These are phyloP conservation scores for Bubo blakistoni DNA, from an alignment of 2,113 vertebrate genomes.

Conservation along the genomic window DNA sequence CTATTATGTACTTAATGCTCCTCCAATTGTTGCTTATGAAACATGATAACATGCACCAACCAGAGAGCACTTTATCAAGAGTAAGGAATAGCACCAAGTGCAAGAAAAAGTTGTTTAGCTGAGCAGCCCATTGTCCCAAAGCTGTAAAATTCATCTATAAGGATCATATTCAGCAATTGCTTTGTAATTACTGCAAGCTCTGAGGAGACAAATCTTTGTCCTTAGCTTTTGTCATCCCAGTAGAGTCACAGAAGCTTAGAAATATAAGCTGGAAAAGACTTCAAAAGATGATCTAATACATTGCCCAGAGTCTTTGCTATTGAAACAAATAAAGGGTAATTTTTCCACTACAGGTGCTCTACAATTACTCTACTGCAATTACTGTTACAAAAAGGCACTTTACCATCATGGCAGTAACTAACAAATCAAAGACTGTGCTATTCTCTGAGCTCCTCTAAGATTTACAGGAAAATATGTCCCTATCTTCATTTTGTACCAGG, in stretches of 20 bases:
- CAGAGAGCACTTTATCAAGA: background rate
- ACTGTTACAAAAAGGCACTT: background rate
- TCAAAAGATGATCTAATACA: background rate
- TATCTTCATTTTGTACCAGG: background rate
- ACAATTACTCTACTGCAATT: background rate
- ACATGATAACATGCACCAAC: background rate
- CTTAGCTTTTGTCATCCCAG: background rate
- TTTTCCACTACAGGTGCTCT: background rate
- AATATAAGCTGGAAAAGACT: background rate
- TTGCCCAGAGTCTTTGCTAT: background rate
- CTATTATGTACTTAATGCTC: background rate
- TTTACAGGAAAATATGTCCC: background rate
- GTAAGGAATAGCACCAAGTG: background rate
- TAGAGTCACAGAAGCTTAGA: background rate
- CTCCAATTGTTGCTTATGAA: background rate
- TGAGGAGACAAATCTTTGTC: background rate
- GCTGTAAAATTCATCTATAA: slow-evolving; percentile 11
- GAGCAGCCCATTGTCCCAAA: background rate
- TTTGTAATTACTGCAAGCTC: slow-evolving; percentile 9
- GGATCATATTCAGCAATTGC: background rate
- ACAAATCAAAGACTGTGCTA: background rate
- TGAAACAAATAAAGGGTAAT: slow-evolving; percentile 20
- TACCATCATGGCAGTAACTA: background rate
- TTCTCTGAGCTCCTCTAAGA: background rate
- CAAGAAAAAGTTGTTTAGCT: background rate